phyloP scores from a whole-genome alignment of 2,113 vertebrate genomes.

The Delphinapterus leucas region DNA sequence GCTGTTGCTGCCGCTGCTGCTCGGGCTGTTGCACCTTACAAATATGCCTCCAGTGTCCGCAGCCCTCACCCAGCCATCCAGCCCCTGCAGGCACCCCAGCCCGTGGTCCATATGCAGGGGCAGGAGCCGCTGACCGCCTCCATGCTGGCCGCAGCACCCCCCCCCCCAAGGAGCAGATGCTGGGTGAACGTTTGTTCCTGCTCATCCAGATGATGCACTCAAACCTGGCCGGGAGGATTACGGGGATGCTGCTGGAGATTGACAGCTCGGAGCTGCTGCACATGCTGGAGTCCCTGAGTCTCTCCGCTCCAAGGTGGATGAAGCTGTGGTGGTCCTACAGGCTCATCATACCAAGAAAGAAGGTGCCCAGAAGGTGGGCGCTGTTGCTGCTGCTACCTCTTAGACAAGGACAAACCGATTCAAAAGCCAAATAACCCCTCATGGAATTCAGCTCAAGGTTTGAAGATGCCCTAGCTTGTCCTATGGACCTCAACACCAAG shows the following conservation, averaged over 20 bases:
- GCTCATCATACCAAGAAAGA: slow-evolving; percentile 99
- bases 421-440: slow-evolving; percentile 83
- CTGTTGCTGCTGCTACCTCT: slow-evolving; percentile 91
- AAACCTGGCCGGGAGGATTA: slow-evolving; percentile 97
- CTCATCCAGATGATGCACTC: slow-evolving; percentile 98
- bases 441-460: slow-evolving; percentile 76
- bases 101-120: slow-evolving; percentile 96
- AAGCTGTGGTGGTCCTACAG: slow-evolving; percentile 96
- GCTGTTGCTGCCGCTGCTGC: slow-evolving; percentile 89
- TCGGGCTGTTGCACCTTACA: slow-evolving; percentile 93
- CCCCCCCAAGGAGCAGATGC: slow-evolving; percentile 96
- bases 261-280: slow-evolving; percentile 98
- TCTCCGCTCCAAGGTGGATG: slow-evolving; percentile 97
- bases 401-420: slow-evolving; percentile 84
- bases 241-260: slow-evolving; percentile 98
- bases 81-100: slow-evolving; percentile 93
- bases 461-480: slow-evolving; percentile 76
- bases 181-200: slow-evolving; percentile 96
- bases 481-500: slow-evolving; percentile 76
- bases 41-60: slow-evolving; percentile 92
- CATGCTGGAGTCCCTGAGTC: slow-evolving; percentile 99
- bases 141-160: slow-evolving; percentile 97
- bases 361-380: slow-evolving; percentile 95
- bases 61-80: slow-evolving; percentile 93
- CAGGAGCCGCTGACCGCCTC: slow-evolving; percentile 97